A percentile compares a stretch with the other conserved stretches of the same genome.
Evolutionary conservation across 92 coral and sea anemone genomes (phyloP).

Genomic region (Zoanthus sansibaricus): DNA sequence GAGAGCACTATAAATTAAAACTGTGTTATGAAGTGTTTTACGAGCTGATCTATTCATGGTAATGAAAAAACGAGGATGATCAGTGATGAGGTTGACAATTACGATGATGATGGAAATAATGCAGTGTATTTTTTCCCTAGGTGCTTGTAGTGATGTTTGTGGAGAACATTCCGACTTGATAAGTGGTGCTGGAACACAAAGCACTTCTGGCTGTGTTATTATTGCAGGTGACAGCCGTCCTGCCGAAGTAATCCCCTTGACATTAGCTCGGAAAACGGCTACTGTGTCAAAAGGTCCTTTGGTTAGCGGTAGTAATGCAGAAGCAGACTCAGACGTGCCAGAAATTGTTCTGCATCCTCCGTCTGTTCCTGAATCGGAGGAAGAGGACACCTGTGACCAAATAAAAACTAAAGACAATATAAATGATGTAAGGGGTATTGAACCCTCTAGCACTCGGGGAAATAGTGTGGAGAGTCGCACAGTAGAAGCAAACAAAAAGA

Average conservation of each 20-base stretch:
- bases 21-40: too few relatives aligned
- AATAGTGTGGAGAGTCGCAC: not conserved
- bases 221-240: not conserved
- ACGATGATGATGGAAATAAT: too few relatives aligned
- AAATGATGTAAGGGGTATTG: constrained; percentile 5
- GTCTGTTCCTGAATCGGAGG: constrained; percentile 80
- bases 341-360: constrained; percentile 86
- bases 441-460: not conserved
- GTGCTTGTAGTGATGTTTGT: constrained; percentile 39
- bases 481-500: not conserved
- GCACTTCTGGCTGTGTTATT: not conserved
- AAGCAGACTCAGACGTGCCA: constrained; percentile 49
- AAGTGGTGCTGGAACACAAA: constrained; percentile 18
- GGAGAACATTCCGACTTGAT: constrained; percentile 24
- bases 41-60: too few relatives aligned
- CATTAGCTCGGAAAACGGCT: not conserved
- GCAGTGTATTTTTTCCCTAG: not conserved
- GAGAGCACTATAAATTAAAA: too few relatives aligned
- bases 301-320: not conserved
- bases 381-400: constrained; percentile 73
- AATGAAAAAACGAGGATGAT: not conserved
- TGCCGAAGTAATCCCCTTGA: not conserved
- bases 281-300: constrained; percentile 19
- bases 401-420: constrained; percentile 68
- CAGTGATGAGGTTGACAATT: too few relatives aligned